A percentile compares a stretch with the other conserved stretches of the same genome.
phyloP scores from a whole-genome alignment of 2,888 invertebrate species.

The Torymus auratus region DNA sequence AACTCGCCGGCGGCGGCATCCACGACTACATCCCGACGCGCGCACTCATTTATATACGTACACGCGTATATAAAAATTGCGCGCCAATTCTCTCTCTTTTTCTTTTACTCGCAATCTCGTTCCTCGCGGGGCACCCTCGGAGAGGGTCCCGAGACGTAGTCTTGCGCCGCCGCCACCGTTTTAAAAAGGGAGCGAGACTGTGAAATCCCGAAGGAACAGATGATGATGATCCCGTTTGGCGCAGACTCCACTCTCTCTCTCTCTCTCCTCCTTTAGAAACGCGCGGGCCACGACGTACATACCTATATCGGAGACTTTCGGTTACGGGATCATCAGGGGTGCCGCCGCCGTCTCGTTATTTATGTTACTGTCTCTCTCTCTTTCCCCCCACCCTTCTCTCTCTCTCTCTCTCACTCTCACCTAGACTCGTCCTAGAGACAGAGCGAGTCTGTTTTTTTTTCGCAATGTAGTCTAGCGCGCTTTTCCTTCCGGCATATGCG shows the following conservation, averaged over 20 bases:
- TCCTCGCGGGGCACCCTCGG: not conserved
- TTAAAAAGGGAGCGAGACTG: constrained; percentile 49
- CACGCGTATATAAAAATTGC: constrained; percentile 24
- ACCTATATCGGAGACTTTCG: constrained; percentile 64
- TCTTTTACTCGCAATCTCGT: not conserved
- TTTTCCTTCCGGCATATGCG: constrained; percentile 41
- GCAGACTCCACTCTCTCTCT: constrained; percentile 34
- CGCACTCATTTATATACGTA: not conserved
- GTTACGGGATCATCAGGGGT: constrained; percentile 69
- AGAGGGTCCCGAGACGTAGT: constrained; percentile 22
- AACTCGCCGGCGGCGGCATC: not conserved
- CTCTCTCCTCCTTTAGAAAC: not conserved
- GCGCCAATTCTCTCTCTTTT: constrained; percentile 39
- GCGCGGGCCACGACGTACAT: not conserved
- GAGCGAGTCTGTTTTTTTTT: not conserved
- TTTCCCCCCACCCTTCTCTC: constrained; percentile 5
- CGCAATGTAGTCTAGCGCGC: constrained; percentile 2
- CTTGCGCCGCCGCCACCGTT: not conserved
- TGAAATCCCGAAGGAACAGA: constrained; percentile 72
- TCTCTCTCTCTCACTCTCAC: constrained; percentile 27
- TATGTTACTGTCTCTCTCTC: constrained; percentile 51
- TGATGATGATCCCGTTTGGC: constrained; percentile 74
- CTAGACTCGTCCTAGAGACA: constrained; percentile 9
- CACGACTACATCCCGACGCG: not conserved
- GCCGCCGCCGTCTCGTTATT: constrained; percentile 58